Conservation (phyloP, 2,113 vertebrate genomes). For the Myxocyprinus asiaticus region DNA sequence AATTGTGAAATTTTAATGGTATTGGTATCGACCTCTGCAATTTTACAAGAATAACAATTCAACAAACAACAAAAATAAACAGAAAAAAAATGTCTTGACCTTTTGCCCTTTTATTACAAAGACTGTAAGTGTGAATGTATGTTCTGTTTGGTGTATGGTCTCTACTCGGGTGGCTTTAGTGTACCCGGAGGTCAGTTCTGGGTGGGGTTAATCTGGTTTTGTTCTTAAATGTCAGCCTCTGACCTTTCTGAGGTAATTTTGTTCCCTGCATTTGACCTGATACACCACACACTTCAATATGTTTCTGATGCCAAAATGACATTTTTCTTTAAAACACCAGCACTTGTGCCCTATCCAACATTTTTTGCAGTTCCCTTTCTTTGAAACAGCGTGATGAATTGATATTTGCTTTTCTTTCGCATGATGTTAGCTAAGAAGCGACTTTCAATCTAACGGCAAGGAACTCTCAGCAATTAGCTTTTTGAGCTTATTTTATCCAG, state of each 20-base stretch:
- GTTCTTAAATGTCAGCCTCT: constrained; percentile 75
- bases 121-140: neutral
- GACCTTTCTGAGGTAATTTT: constrained; percentile 76
- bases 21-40: too few species aligned
- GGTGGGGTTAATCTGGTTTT: constrained; percentile 62
- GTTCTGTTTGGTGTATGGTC: constrained; percentile 1
- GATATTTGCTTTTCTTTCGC: neutral
- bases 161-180: neutral
- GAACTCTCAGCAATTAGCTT: too few species aligned
- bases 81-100: too few species aligned
- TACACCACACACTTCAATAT: constrained; percentile 42
- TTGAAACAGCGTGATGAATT: neutral
- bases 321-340: neutral
- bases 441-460: too few species aligned
- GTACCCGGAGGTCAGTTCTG: neutral
- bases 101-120: neutral
- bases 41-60: too few species aligned
- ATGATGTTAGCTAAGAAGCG: too few species aligned
- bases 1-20: too few species aligned
- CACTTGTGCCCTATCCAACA: neutral
- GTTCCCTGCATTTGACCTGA: constrained; percentile 58
- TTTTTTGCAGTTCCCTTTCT: neutral
- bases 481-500: too few species aligned
- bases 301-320: constrained; percentile 26
- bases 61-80: too few species aligned